Evolutionary conservation across 2,797 vertebrate genomes (phyloP), one percentile per base, ranked within the genome.

Genomic region (Enteromius fasciolatus): DNA sequence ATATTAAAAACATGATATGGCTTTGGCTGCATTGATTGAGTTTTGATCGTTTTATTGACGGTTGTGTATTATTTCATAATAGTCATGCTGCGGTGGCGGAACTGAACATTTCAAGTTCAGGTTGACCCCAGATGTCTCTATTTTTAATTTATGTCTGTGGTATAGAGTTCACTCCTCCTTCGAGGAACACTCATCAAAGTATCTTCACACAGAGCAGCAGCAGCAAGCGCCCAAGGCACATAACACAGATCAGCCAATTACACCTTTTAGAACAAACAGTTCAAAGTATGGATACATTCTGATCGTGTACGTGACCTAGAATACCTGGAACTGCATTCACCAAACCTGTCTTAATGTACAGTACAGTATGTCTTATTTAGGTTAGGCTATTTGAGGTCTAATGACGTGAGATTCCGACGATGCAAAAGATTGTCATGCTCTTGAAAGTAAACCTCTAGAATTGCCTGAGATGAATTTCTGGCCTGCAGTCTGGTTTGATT

Each of bases 1-100:
- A 87, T 79, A 83, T 87, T 82, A 83, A 76, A 36, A 83, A 81
- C 31, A 75, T 41, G 81, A 67, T 70, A 74, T 57, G 46, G 52
- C 36, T 75, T 54, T 67, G 50, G 59, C 50, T 33, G 70, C 31
- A 36, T 39, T 75, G 81, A 80, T 81, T 80, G 28, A 20, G 50
- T 76, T 83, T 78, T 82, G 83, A 82, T 67, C 46, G 64, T 78
- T 81, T 76, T 81, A 63, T 74, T 76, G 46, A 46, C 57, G 2
- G 64, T 46, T 28, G 31, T 39, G 59, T 44, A 46, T 46, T 67
- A 31, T 76, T 68, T 70, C 73, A 83, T 81, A 36, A 17, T 39
- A 78, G 73, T 84, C 63, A 7, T n/a, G 46, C 10, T 44, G 64
- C 12, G 17, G 18, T 33, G 2, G 4, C 36, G 7, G 5, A 69